These are phyloP conservation scores for Pinctada fucata DNA, from an alignment of 2,888 invertebrate species.

Conservation along the genomic window DNA sequence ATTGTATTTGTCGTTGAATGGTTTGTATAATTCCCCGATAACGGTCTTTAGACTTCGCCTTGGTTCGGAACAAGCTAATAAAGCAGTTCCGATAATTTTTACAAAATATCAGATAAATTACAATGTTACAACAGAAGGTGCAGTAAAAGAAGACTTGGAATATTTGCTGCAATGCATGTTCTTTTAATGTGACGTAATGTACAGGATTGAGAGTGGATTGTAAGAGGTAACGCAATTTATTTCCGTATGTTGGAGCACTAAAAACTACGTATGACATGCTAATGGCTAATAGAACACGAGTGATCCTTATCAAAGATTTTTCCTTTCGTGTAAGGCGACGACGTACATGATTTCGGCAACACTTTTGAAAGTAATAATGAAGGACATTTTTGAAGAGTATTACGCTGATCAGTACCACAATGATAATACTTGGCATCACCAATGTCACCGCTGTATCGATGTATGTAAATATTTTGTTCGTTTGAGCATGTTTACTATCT, in stretches of 20 bases:
- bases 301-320: slow-evolving; percentile 58
- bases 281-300: slow-evolving; percentile 61
- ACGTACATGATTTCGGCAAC: background rate
- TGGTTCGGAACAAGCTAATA: background rate
- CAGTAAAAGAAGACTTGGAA: slow-evolving; percentile 58
- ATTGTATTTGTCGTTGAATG: no score
- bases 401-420: slow-evolving; percentile 54
- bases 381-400: slow-evolving; percentile 51
- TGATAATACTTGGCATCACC: slow-evolving; percentile 56
- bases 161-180: slow-evolving; percentile 53
- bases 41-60: no score
- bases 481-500: slow-evolving; percentile 37
- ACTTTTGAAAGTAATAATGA: background rate
- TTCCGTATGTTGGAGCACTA: slow-evolving; percentile 59
- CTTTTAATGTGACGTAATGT: slow-evolving; percentile 40
- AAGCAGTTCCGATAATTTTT: slow-evolving; percentile 5
- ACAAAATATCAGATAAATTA: slow-evolving; percentile 50
- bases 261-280: slow-evolving; percentile 59
- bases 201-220: background rate
- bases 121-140: slow-evolving; percentile 59
- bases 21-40: no score
- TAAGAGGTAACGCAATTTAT: slow-evolving; percentile 51
- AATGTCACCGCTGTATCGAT: slow-evolving; percentile 57
- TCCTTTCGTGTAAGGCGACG: slow-evolving; percentile 54
- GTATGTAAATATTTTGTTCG: slow-evolving; percentile 52